These are phyloP conservation scores for Papilio polyxenes DNA, from an alignment of 1,140 invertebrate genomes.

Conservation along the genomic window DNA sequence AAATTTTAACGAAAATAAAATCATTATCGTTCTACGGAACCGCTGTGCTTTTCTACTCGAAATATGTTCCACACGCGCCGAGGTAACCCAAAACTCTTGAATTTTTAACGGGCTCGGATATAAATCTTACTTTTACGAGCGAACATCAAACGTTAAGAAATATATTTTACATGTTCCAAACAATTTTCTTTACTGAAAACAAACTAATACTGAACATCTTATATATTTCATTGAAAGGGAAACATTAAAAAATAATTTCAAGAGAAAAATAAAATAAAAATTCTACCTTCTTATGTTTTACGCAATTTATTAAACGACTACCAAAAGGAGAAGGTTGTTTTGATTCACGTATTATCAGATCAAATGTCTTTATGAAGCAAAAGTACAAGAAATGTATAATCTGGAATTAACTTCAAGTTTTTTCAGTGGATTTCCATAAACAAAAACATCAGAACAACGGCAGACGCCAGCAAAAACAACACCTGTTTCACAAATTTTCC, in stretches of 20 bases:
- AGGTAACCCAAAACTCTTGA: slow-evolving; percentile 1
- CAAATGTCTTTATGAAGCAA: too few relatives aligned
- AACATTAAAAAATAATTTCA: neutral
- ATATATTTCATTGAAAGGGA: neutral
- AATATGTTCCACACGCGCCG: slow-evolving; percentile 1
- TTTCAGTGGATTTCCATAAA: too few relatives aligned
- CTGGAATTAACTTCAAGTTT: too few relatives aligned
- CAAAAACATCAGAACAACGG: too few relatives aligned
- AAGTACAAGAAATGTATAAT: too few relatives aligned
- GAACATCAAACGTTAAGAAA: slow-evolving; percentile 26
- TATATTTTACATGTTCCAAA: slow-evolving; percentile 23
- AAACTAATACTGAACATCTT: neutral
- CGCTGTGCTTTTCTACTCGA: neutral
- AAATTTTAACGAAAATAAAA: neutral
- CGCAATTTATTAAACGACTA: too few relatives aligned
- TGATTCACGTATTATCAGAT: too few relatives aligned
- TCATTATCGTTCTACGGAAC: neutral
- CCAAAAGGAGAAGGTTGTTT: too few relatives aligned
- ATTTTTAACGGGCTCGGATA: slow-evolving; percentile 21
- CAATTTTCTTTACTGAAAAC: slow-evolving; percentile 15
- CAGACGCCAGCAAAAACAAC: too few relatives aligned
- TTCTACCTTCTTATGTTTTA: too few relatives aligned
- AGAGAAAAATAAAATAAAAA: neutral
- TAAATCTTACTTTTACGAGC: slow-evolving; percentile 33
- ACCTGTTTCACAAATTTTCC: too few relatives aligned